These are phyloP conservation scores for Typhlichthys subterraneus DNA, from an alignment of 2,797 vertebrate species.

Conservation along the genomic window DNA sequence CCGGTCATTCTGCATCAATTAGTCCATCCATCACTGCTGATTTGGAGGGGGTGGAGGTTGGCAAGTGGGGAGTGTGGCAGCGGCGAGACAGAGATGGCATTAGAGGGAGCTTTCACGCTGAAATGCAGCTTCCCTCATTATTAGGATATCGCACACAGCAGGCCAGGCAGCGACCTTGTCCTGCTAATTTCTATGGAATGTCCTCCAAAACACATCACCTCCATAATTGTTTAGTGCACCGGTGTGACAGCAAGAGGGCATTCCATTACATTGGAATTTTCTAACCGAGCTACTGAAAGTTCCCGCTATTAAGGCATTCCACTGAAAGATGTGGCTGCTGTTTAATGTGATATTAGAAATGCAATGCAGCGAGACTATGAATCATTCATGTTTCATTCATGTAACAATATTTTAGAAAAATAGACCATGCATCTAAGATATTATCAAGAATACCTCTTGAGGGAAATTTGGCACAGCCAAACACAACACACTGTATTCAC, in stretches of 20 bases:
- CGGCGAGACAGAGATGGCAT: constrained; percentile 32
- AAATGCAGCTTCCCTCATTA: constrained; percentile 51
- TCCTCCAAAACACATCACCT: constrained; percentile 38
- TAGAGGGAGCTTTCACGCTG: constrained; percentile 26
- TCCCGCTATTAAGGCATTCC: constrained; percentile 12
- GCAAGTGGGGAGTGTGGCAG: constrained; percentile 31
- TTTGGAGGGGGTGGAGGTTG: constrained; percentile 44
- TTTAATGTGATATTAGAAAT: not conserved
- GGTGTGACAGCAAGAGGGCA: constrained; percentile 19
- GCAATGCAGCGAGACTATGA: too few relatives aligned
- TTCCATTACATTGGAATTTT: constrained; percentile 28
- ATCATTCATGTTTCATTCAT: too few relatives aligned
- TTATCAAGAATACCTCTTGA: too few relatives aligned
- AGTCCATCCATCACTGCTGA: constrained; percentile 79
- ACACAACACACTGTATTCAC: too few relatives aligned
- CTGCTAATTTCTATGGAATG: constrained; percentile 33
- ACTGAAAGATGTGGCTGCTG: constrained; percentile 1
- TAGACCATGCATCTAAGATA: too few relatives aligned
- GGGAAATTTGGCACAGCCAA: too few relatives aligned
- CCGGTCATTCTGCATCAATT: constrained; percentile 79
- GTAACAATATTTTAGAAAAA: too few relatives aligned
- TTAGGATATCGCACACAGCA: constrained; percentile 22
- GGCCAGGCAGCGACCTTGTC: constrained; percentile 53
- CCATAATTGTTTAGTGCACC: constrained; percentile 24
- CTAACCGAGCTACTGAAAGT: constrained; percentile 27